A percentile compares a stretch with the other conserved stretches of the same genome.
These are phyloP conservation scores for Patagioenas fasciata DNA, from an alignment of 2,113 vertebrate genomes.

Conservation along the genomic window DNA sequence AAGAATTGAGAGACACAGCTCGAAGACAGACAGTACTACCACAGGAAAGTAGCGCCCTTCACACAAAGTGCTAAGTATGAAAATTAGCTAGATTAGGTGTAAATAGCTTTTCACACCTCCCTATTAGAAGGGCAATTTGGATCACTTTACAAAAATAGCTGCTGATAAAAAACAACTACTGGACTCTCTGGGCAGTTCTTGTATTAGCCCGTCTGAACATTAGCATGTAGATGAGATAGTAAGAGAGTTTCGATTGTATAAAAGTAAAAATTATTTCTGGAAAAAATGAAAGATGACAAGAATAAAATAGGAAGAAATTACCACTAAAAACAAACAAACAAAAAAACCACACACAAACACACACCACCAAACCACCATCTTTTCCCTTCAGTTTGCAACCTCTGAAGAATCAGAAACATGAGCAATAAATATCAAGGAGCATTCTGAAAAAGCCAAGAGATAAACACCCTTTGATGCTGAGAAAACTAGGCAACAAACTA, in stretches of 20 bases:
- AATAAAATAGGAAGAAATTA: neutral
- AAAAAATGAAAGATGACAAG: neutral
- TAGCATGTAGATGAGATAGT: neutral
- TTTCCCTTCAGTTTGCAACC: neutral
- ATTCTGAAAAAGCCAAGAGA: neutral
- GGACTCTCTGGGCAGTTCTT: neutral
- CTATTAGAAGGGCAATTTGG: neutral
- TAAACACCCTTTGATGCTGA: neutral
- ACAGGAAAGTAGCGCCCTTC: neutral
- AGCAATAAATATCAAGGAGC: neutral
- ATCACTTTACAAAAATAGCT: neutral
- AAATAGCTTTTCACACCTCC: neutral
- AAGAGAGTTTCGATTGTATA: neutral
- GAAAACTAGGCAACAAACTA: neutral
- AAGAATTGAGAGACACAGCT: neutral
- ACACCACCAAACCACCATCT: neutral
- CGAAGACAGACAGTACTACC: neutral
- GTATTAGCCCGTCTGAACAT: neutral
- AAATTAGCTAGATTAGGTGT: neutral
- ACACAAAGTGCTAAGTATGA: neutral
- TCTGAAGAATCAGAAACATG: neutral
- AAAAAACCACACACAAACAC: no score
- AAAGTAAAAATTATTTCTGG: neutral
- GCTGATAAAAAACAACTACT: neutral
- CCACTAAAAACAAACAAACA: no score